Base-by-base conservation (phyloP, 1,140 invertebrate species). In the Drosophila bocqueti region DNA sequence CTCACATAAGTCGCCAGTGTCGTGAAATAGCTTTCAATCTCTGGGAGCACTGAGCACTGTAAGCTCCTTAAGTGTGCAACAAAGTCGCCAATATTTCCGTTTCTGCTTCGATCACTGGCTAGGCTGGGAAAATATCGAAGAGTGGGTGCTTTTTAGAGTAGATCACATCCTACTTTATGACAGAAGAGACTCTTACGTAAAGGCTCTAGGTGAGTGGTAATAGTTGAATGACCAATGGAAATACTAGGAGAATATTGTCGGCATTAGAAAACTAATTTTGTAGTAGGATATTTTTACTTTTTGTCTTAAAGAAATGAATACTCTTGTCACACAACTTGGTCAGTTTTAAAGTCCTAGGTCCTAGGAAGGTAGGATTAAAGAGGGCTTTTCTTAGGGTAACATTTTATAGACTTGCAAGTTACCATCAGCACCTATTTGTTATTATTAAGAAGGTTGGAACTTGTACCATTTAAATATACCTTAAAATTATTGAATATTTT, bases 61-160 rank as follows among this genome's bases (percentile, higher is more conserved):
- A 84, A 84, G 82, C 82, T 85, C 57, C 77, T 84, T 85, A 81
- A 54, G 42, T 31, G 40, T 10, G 72, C 72, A 75, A 74, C 24
- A 46, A 29, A 43, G 77, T 57, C 77, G 77, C 61, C 65, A 67
- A 45, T 74, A 61, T 43, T 74, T 74, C 69, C 67, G 69, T 52
- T 72, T 49, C 40, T 16, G 16, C 55, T 13, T 50, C 38, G 50
- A 49, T 68, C 49, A 54, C 9, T 6, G 61, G 29, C 47, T 55
- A 47, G 36, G 31, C 21, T 71, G 67, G 67, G 63, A 71, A 71
- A 16, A 31, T 26, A 26, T 66, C 31, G 31, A 21, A 8, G 40
- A 5, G 3, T 42, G 29, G 61, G 16, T 24, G 34, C 13, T 4
- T 10, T 55, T 29, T 0, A 8, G 10, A 13, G 1, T 3, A n/a